Percentiles rank a stretch among this genome's conserved stretches.
phyloP scores from a whole-genome alignment of 1,140 invertebrate species.

The Stratiolaelaps scimitus region DNA sequence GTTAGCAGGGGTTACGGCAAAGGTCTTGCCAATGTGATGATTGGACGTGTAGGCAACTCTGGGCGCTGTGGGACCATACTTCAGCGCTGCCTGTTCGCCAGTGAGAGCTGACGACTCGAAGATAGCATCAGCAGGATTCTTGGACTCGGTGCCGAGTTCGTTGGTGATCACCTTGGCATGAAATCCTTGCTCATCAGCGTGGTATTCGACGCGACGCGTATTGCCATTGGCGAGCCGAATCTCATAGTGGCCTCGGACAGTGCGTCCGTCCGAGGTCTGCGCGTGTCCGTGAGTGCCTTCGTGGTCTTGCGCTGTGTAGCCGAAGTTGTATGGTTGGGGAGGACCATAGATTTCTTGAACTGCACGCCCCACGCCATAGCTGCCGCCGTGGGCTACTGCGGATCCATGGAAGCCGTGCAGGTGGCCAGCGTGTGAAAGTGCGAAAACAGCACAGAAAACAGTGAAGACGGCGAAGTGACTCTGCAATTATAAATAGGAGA shows the following conservation, averaged over 20 bases:
- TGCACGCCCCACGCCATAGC: background rate
- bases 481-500: no score
- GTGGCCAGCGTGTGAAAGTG: no score
- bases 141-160: constrained; percentile 31
- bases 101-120: constrained; percentile 16
- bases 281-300: constrained; percentile 6
- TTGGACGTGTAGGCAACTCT: no score
- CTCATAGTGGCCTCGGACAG: constrained; percentile 56
- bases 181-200: constrained; percentile 37
- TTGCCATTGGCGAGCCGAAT: constrained; percentile 55
- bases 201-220: constrained; percentile 36
- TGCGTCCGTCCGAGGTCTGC: constrained; percentile 56
- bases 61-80: no score
- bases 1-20: no score
- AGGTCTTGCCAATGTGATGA: no score
- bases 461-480: no score
- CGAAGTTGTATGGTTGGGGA: constrained; percentile 32
- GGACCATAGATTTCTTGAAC: no score
- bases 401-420: no score
- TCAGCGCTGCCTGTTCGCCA: no score
- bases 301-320: constrained; percentile 32
- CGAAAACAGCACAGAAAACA: no score
- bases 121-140: constrained; percentile 28
- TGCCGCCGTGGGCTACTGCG: background rate
- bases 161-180: constrained; percentile 38